Evolutionary conservation across 2,797 vertebrate genomes (phyloP), one percentile per base, ranked within the genome.

Genomic region (Urosaurus nigricauda): DNA sequence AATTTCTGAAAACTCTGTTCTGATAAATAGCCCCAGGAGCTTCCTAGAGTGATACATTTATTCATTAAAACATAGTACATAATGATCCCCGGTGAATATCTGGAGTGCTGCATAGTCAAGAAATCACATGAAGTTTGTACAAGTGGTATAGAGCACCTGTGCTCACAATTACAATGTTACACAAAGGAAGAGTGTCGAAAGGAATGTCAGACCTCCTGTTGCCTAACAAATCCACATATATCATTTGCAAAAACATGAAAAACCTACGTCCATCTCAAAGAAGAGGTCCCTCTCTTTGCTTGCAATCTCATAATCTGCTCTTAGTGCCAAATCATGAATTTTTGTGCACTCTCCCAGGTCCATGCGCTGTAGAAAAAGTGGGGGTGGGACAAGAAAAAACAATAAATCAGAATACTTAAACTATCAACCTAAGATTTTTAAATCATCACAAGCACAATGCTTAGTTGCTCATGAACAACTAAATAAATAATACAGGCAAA

Each of bases 271-370:
- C 91, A 99, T 97, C 93, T 99, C 99, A 95, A 99, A 99, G 96
- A 99, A 99, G 91, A 99, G 97, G 95, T 99, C 99, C 96, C 97
- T 97, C 91, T 99, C 98, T 97, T 99, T 99, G 94, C 98, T 99
- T 81, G 99, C 99, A 85, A 99, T 99, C 97, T 99, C 99, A 95
- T 99, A 99, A 97, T 99, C 99, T 70, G 99, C 99, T 95, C 99
- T 97, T 93, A 99, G 97, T 16, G 99, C 99, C 97, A 99, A 96
- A 96, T 99, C 99, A 80, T 99, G 99, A 96, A 99, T 99, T 97
- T 99, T 99, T 35, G 98, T 98, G 95, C 99, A 99, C 88, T 99
- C 99, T 87, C 99, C 99, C 90, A 99, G 97, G 96, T 99, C 99
- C 99, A 99, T 99, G 79, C 99, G 98, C 99, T 99, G 85, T 91